A percentile compares a stretch with the other conserved stretches of the same genome.
Evolutionary conservation across 2,113 vertebrate species (phyloP).

Genomic region (Asarcornis scutulata): DNA sequence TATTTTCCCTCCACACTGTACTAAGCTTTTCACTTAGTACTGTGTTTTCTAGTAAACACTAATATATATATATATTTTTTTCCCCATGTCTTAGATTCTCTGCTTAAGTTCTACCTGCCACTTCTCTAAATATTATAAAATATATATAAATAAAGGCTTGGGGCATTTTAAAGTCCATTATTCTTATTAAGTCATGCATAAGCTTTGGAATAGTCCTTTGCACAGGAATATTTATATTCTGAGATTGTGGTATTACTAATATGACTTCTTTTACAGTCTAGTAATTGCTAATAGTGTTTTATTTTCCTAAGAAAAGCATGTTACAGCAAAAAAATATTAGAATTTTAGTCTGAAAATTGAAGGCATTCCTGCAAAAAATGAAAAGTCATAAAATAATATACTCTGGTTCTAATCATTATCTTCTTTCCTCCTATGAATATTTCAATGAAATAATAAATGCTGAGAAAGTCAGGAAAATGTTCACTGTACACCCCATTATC

Average conservation of each 20-base stretch:
- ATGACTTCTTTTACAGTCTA: neutral
- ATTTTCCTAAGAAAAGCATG: neutral
- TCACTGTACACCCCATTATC: neutral
- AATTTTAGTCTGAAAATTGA: neutral
- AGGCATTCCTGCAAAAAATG: neutral
- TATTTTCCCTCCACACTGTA: neutral
- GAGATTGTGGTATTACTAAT: neutral
- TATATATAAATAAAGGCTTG: neutral
- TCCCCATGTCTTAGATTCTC: neutral
- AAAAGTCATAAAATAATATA: neutral
- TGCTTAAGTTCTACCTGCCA: neutral
- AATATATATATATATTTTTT: neutral
- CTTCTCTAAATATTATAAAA: neutral
- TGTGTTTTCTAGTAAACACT: neutral
- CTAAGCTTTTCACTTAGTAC: neutral
- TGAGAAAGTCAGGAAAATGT: neutral
- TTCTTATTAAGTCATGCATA: neutral
- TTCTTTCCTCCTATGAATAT: neutral
- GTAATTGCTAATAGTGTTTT: neutral
- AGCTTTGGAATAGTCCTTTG: neutral
- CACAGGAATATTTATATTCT: neutral
- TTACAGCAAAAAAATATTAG: neutral
- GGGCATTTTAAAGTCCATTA: neutral
- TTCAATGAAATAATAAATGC: neutral
- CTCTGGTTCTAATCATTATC: neutral